A percentile compares a stretch with the other conserved stretches of the same genome.
phyloP scores from a whole-genome alignment of 2,113 vertebrate genomes.

The Fregetta grallaria region DNA sequence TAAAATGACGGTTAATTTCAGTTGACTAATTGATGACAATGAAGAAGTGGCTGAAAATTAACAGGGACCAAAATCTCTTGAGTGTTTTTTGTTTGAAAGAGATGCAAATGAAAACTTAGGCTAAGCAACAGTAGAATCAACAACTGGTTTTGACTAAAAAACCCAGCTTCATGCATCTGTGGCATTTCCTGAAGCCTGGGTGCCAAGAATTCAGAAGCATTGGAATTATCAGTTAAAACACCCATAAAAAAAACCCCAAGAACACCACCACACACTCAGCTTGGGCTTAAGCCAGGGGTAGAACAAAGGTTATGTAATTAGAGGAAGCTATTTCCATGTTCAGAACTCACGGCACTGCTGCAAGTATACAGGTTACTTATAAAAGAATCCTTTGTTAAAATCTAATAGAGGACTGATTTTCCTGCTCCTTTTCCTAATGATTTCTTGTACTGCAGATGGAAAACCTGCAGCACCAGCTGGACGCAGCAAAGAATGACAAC shows the following conservation, averaged over 20 bases:
- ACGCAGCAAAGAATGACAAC: conserved; percentile 55
- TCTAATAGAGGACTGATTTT: not conserved
- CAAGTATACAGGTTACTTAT: not conserved
- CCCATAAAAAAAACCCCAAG: not conserved
- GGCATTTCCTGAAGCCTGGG: not conserved
- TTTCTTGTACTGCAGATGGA: conserved; percentile 41
- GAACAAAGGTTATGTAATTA: not conserved
- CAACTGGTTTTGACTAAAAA: not conserved
- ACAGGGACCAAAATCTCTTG: not conserved
- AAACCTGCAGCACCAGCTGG: conserved; percentile 62
- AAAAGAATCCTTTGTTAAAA: not conserved
- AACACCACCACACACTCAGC: not conserved
- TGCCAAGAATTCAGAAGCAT: not conserved
- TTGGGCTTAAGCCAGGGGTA: not conserved
- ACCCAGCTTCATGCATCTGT: not conserved
- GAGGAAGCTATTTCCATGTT: not conserved
- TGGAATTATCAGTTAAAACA: not conserved
- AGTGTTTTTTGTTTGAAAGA: not conserved
- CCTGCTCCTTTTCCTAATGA: not conserved
- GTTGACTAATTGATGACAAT: not conserved
- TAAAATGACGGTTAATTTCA: not conserved
- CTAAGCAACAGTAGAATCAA: not conserved
- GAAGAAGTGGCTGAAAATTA: not conserved
- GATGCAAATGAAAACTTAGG: not conserved
- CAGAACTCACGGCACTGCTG: not conserved